These are phyloP conservation scores for Clamator glandarius DNA, from an alignment of 2,797 vertebrate species.

Conservation along the genomic window DNA sequence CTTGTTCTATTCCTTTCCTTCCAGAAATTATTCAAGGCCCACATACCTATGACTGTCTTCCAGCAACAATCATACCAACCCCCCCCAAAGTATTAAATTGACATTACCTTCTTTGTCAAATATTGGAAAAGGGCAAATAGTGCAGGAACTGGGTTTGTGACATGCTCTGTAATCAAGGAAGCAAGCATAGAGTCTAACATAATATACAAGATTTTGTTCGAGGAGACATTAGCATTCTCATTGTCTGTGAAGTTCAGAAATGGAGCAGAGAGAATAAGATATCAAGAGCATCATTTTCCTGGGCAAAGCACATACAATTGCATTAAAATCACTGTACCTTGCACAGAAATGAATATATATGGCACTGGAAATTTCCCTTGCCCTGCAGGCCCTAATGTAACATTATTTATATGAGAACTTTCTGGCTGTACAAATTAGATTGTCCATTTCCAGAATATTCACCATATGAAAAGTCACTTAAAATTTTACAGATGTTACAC, in stretches of 20 bases:
- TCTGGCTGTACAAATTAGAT: not conserved
- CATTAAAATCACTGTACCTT: constrained; percentile 13
- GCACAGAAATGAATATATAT: constrained; percentile 1
- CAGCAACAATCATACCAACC: not conserved
- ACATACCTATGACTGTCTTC: not conserved
- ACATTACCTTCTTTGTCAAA: not conserved
- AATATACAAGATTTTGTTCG: not conserved
- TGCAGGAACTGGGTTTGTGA: not conserved
- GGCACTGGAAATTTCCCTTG: constrained; percentile 1
- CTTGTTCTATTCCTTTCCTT: not conserved
- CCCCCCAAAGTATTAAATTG: not conserved
- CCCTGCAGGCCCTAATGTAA: not conserved
- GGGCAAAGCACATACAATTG: not conserved
- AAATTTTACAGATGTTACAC: not conserved
- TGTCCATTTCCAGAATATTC: not conserved
- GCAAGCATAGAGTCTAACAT: not conserved
- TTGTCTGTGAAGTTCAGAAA: constrained; percentile 22
- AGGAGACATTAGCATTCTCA: not conserved
- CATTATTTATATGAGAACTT: not conserved
- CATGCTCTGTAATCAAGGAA: not conserved
- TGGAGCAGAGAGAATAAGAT: not conserved
- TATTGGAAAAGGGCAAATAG: not conserved
- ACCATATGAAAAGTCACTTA: not conserved
- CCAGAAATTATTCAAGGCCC: not conserved
- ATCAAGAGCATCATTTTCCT: not conserved